A percentile compares a stretch with the other conserved stretches of the same genome.
phyloP scores from a whole-genome alignment of 2,113 vertebrate species.

The Mobula birostris region DNA sequence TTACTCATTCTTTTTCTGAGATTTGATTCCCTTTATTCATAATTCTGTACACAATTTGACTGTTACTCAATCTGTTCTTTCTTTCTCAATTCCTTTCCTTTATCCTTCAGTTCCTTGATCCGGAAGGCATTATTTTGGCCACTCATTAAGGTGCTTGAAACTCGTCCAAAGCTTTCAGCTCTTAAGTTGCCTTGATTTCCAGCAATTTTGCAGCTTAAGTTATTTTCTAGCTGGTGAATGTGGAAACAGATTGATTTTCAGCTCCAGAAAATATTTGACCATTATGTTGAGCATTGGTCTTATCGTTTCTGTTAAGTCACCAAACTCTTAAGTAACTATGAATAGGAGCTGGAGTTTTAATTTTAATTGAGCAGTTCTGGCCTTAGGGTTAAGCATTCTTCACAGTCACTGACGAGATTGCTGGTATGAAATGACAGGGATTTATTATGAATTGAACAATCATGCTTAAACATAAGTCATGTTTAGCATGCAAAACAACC shows the following conservation, averaged over 20 bases:
- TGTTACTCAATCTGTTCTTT: not conserved
- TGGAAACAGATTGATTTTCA: not conserved
- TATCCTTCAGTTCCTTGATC: not conserved
- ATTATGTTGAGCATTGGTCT: not conserved
- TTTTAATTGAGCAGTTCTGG: not conserved
- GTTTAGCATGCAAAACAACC: not conserved
- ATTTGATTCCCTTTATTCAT: not conserved
- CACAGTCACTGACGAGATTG: not conserved
- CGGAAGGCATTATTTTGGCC: not conserved
- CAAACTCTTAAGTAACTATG: not conserved
- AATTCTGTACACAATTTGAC: not conserved
- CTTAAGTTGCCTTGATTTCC: not conserved
- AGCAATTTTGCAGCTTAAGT: not conserved
- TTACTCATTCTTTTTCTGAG: not conserved
- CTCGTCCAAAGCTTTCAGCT: not conserved
- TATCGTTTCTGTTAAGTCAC: not conserved
- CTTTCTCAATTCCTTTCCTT: not conserved
- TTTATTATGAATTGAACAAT: not conserved
- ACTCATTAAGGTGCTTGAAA: not conserved
- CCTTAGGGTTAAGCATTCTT: not conserved
- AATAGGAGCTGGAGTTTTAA: not conserved
- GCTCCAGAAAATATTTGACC: not conserved
- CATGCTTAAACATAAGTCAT: no score
- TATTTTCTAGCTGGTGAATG: not conserved
- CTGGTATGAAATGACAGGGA: not conserved